Base-by-base conservation (phyloP, 1,140 invertebrate species). In the Drosophila navojoa region DNA sequence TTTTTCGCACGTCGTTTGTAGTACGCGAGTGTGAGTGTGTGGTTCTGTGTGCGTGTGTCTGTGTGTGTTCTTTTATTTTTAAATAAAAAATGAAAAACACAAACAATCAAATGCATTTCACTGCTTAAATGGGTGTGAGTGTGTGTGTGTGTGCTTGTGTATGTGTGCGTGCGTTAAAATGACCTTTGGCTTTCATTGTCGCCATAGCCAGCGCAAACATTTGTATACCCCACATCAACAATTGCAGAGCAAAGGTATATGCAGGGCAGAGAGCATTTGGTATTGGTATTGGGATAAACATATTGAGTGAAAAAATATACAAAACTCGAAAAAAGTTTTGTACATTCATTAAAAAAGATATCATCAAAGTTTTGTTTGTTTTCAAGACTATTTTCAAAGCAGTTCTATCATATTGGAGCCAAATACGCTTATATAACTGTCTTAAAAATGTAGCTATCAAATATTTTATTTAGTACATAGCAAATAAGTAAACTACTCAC, bases 71-170 rank as follows among this genome's bases (percentile, higher is more conserved):
- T 42, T 69, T 45, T 54, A 59, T 63, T 38, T 38, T 38, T 38
- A 38, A 38, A 38, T 38, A 71, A 75, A 66, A 76, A 74, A 76
- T 62, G 52, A 59, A 79, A 58, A 68, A 75, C 32, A 74, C 73
- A 89, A 82, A 82, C 84, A 87, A 87, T 87, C 84, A 89, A 87
- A 87, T 84, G 73, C 84, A 84, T 79, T 84, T 74, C 79, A 79
- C 84, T 89, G 53, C 42, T n/a, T 50, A 5, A 55, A 19, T 10
- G 40, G 52, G 42, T 59, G 11, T 49, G 44, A 49, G 45, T 58
- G 53, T 55, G 38, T 25, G 57, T 50, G 57, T 50, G 42, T 49
- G 47, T 27, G 25, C 58, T 10, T 50, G 27, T 44, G 38, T 45
- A n/a, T 38, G 42, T 67, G 79, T 54, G 57, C 40, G 67, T 86